Conservation (phyloP, 2,113 vertebrate genomes). For the Chloebia gouldiae region DNA sequence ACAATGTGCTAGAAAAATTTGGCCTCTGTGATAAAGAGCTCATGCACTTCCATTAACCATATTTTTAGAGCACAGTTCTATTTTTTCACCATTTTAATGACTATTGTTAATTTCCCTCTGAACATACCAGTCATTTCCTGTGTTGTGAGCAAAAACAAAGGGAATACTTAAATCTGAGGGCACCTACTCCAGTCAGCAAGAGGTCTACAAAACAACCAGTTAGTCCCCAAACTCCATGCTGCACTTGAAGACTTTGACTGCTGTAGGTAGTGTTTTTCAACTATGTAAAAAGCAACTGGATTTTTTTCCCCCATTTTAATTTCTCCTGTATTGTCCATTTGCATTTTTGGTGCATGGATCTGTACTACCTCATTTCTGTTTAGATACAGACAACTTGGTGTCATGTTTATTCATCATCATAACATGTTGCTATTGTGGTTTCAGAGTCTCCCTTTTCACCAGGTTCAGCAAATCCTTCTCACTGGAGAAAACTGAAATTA, state of each 20-base stretch:
- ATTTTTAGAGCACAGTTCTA: background rate
- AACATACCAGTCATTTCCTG: background rate
- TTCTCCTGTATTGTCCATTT: background rate
- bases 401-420: background rate
- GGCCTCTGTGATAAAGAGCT: background rate
- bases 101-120: background rate
- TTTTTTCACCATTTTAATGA: background rate
- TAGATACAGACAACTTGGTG: background rate
- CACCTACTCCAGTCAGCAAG: accelerated
- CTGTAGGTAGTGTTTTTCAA: background rate
- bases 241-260: background rate
- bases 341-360: accelerated
- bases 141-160: background rate
- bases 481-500: background rate
- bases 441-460: background rate
- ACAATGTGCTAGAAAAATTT: background rate
- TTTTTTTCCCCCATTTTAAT: background rate
- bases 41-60: background rate
- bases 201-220: background rate
- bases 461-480: background rate
- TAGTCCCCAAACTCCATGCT: background rate
- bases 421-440: background rate
- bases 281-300: background rate
- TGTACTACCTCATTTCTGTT: background rate
- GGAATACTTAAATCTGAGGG: background rate